Evolutionary conservation across 2,888 invertebrate genomes (phyloP), one percentile per base, ranked within the genome.

Genomic region (Drosophila kokeensis): DNA sequence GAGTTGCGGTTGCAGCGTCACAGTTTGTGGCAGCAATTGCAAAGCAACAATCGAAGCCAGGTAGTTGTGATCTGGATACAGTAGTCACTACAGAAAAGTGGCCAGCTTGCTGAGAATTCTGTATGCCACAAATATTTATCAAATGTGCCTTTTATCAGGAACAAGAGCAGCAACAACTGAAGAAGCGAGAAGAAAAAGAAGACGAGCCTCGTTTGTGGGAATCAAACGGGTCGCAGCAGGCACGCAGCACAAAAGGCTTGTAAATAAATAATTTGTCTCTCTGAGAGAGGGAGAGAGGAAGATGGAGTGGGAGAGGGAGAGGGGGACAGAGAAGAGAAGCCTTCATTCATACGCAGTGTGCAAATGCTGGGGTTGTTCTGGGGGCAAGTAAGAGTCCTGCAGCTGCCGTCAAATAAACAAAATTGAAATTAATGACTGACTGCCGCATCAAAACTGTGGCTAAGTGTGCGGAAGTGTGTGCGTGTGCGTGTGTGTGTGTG

Each of bases 241-340:
- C 48, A 48, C 52, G 49, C 38, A 60, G 64, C 65, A 66, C 57
- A 42, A 65, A 60, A 63, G 48, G 70, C 63, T 66, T 55, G 80
- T 88, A 85, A 87, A 88, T 87, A 90, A 87, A 90, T 87, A 82
- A 87, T 86, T 74, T 77, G 71, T 83, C 81, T 83, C 78, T 78
- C 75, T 77, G 70, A 34, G 15, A 24, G n/a, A 6, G 40, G 30
- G 72, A 57, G 21, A 15, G 11, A 30, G 24, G 24, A 2, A 18
- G 7, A 57, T 57, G 49, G 7, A 27, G 42, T 42, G 7, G 13
- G 30, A 52, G 15, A 10, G 45, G 45, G 79, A 59, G n/a, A 13
- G 13, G 1, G 4, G 8, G 45, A 29, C 0, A 15, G 10, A 29
- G 21, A 63, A 48, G 24, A 27, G 55, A 78, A 71, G 65, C 80